Evolutionary conservation across 2,888 invertebrate genomes (phyloP), one percentile per base, ranked within the genome.

Genomic region (Tenodera sinensis): DNA sequence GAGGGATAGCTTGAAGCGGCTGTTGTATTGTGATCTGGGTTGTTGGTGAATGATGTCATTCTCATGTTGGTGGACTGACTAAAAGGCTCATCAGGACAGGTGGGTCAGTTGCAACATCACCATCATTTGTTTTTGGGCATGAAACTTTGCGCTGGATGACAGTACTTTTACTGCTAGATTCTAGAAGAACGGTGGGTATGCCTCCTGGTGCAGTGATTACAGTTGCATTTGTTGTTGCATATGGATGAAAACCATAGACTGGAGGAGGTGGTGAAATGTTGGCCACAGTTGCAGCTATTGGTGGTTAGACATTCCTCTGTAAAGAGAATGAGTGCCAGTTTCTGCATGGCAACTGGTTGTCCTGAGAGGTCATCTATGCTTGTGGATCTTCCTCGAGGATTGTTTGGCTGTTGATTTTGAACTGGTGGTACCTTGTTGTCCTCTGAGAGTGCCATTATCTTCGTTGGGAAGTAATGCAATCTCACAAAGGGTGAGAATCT

Each of bases 61-160:
- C 96, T 94, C 96, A 97, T 96, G 91, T 96, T 96, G 42, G 97
- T 97, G 12, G 96, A 96, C 6, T 97, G 94, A 0, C 96, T 96
- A 92, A 96, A 97, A 0, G 96, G 96, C 91, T 96, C 96, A 91
- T 96, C 95, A 93, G 92, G 54, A 93, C 92, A 27, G 91, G 92
- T 85, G 92, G 91, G 89, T 90, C 90, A 30, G 90, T 91, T 20
- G 54, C 20, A 71, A 71, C 54, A 0, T 71, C 54, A 85, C 90
- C 91, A 84, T 91, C 91, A 28, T 90, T 90, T 27, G 91, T 91
- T 89, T 91, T 91, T 84, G 91, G 91, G 42, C 91, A 87, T 28
- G 91, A 90, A 88, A 91, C 91, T 91, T 96, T 96, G 90, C 96
- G 94, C 28, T 95, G 92, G 87, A 96, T 95, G 25, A 95, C 95